phyloP scores from a whole-genome alignment of 2,888 invertebrate species.

The Drosophila seclusa region DNA sequence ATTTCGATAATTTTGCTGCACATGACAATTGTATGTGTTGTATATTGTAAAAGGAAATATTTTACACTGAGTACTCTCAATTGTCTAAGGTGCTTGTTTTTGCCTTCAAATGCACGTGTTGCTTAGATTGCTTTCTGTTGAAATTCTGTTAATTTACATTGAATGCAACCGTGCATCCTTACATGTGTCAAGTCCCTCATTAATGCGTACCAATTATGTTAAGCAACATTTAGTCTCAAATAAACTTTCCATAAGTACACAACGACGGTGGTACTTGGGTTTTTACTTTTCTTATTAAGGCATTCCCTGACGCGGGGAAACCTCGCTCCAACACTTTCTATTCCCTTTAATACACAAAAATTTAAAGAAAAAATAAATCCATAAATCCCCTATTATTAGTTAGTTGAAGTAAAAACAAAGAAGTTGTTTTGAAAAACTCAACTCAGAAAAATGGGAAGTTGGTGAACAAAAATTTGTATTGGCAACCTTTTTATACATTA shows the following conservation, averaged over 20 bases:
- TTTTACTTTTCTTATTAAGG: too few species aligned
- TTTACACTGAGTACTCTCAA: slow-evolving; percentile 1
- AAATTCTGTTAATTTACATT: too few species aligned
- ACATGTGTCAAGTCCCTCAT: too few species aligned
- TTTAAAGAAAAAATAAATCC: background rate
- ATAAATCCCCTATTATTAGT: background rate
- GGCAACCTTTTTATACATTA: background rate
- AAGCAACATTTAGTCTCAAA: too few species aligned
- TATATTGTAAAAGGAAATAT: slow-evolving; percentile 8
- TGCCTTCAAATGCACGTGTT: background rate
- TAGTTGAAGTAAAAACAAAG: background rate
- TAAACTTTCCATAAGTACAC: too few species aligned
- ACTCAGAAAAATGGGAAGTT: background rate
- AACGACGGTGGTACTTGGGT: too few species aligned
- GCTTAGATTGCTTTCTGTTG: background rate
- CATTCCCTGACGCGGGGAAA: too few species aligned
- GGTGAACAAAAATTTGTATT: background rate
- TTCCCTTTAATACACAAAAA: too few species aligned
- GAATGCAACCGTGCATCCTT: too few species aligned
- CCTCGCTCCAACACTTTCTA: too few species aligned
- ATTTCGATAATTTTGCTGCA: slow-evolving; percentile 53
- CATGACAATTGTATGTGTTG: slow-evolving; percentile 21
- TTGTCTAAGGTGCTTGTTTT: background rate
- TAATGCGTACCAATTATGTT: too few species aligned
- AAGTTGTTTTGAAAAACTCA: background rate